phyloP scores from a whole-genome alignment of 2,888 invertebrate species.

The Pyralis farinalis region DNA sequence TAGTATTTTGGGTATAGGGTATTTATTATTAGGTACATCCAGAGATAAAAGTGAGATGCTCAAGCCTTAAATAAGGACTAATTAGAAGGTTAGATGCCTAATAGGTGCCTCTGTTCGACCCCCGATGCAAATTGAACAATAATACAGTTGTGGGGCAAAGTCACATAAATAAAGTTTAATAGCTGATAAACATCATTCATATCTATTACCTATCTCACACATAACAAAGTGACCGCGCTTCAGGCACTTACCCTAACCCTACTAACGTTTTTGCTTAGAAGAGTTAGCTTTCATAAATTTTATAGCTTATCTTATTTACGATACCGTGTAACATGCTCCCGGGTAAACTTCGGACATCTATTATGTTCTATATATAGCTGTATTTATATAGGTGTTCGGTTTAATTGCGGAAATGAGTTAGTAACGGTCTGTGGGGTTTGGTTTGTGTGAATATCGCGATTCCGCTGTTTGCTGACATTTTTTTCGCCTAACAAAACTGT shows the following conservation, averaged over 20 bases:
- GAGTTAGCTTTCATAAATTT: slow-evolving; percentile 48
- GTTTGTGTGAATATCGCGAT: too few relatives aligned
- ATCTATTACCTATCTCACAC: slow-evolving; percentile 10
- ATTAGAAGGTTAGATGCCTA: too few relatives aligned
- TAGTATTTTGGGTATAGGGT: too few relatives aligned
- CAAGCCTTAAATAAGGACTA: too few relatives aligned
- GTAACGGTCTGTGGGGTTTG: neutral
- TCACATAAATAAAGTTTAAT: neutral
- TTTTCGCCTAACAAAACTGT: too few relatives aligned
- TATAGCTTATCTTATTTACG: slow-evolving; percentile 61
- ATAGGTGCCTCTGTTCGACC: too few relatives aligned
- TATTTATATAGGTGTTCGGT: neutral
- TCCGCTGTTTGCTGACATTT: too few relatives aligned
- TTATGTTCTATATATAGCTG: slow-evolving; percentile 5
- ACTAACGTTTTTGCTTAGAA: slow-evolving; percentile 48
- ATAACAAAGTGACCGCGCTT: slow-evolving; percentile 47
- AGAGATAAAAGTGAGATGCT: too few relatives aligned
- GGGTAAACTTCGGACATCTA: slow-evolving; percentile 25
- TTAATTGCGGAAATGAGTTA: slow-evolving; percentile 5
- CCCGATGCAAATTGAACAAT: neutral
- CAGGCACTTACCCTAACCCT: slow-evolving; percentile 38
- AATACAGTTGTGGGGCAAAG: neutral
- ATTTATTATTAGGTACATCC: too few relatives aligned
- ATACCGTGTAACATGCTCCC: slow-evolving; percentile 42
- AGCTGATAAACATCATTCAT: neutral